Base-by-base conservation (phyloP, 2,113 vertebrate species). In the Rhegmatorhina hoffmannsi region DNA sequence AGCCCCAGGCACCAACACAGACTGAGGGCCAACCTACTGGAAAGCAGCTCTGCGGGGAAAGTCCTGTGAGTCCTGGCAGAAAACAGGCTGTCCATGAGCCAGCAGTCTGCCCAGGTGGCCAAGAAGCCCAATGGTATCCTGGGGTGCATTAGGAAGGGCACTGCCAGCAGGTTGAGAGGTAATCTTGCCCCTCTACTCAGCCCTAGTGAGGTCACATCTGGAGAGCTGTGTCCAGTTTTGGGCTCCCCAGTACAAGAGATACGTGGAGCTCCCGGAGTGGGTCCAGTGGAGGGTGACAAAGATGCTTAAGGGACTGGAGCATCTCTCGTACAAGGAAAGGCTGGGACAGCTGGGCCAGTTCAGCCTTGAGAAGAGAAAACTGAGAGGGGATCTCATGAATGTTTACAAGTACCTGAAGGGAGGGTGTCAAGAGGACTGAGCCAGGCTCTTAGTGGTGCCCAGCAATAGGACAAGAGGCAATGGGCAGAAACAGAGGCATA, bases 321-420 rank as follows among this genome's bases (percentile, higher is more conserved):
- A n/a, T 24, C n/a, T 53, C 24, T 49, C 14, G 31, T 14, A 9
- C 3, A 6, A 19, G 18, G 4, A 68, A 68, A 3, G 3, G 15
- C 33, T 46, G 63, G 69, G 21, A 63, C 7, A 13, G 5, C 73
- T 69, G 33, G 21, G 26, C 0, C 0, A 53, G 47, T 6, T 69
- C 38, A 38, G 47, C 46, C 15, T 46, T 0, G 1, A n/a, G 33
- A 13, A 62, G 38, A 2, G 4, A 20, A 19, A 55, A 0, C 55
- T 47, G n/a, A 47, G 38, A 4, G 9, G 20, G 6, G 5, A n/a
- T 8, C 15, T 6, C 47, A 40, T 17, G 1, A 4, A 25, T 38
- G 4, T 11, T 26, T 40, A 9, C 38, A 50, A n/a, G 24, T 36
- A 9, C 13, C 44, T 44, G 44, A 55, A 78, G 12, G 7, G n/a